Evolutionary conservation across 2,113 vertebrate genomes (phyloP).

Genomic region (Myodes glareolus): DNA sequence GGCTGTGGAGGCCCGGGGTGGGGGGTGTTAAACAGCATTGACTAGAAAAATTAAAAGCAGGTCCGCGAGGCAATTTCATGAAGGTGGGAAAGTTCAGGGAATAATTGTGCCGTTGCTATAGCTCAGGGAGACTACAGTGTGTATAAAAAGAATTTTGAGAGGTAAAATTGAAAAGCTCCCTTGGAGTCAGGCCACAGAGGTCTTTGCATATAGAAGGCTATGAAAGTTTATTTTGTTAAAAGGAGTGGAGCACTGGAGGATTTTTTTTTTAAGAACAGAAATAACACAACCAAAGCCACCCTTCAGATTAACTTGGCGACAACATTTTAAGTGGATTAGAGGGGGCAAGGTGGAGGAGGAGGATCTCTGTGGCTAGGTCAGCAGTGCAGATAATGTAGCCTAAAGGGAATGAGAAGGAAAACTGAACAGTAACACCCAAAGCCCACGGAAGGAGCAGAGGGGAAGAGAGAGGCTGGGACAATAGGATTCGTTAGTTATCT

Average conservation of each 20-base stretch:
- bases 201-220: not conserved
- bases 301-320: slow-evolving; percentile 23
- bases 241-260: not conserved
- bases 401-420: not conserved
- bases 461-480: not conserved
- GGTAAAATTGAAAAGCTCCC: not conserved
- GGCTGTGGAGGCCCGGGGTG: not conserved
- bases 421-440: not conserved
- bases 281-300: not conserved
- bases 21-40: not conserved
- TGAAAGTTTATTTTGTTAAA: slow-evolving; percentile 3
- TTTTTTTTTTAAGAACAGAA: slow-evolving; percentile 17
- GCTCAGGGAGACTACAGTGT: not conserved
- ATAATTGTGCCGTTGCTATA: not conserved
- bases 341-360: not conserved
- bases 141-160: slow-evolving; percentile 20
- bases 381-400: no score
- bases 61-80: not conserved
- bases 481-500: not conserved
- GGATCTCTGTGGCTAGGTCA: not conserved
- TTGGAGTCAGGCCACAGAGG: not conserved
- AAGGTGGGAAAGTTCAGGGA: not conserved
- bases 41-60: slow-evolving; percentile 21
- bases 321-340: not conserved
- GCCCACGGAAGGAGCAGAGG: not conserved